These are phyloP conservation scores for Smittia sp. DNA, from an alignment of 2,888 invertebrate genomes.

Conservation along the genomic window DNA sequence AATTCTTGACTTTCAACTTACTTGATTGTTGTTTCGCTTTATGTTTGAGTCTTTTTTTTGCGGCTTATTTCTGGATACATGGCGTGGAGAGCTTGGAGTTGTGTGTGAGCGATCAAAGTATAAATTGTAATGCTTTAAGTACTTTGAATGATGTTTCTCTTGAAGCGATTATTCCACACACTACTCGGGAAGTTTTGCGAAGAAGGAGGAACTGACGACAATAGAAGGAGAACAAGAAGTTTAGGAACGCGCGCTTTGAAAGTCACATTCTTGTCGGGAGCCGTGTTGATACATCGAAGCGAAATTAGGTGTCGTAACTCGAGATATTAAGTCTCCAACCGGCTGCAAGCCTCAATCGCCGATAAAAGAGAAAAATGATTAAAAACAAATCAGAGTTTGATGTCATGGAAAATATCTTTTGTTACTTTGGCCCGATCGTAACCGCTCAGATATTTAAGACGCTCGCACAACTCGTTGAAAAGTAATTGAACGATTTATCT, in stretches of 20 bases:
- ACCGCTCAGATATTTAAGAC: too few species aligned
- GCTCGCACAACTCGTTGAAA: too few species aligned
- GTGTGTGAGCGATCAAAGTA: neutral
- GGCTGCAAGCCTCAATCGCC: too few species aligned
- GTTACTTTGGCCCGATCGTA: too few species aligned
- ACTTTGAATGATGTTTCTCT: neutral
- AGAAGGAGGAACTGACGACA: neutral
- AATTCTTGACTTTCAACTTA: slow-evolving; percentile 30
- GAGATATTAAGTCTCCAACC: too few species aligned
- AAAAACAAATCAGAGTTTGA: too few species aligned
- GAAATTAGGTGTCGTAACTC: too few species aligned
- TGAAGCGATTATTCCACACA: neutral
- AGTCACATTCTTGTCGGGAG: neutral
- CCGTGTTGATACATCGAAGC: neutral
- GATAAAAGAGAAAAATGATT: too few species aligned
- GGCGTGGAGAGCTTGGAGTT: neutral
- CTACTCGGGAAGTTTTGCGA: neutral
- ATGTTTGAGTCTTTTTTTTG: neutral
- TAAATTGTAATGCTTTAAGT: slow-evolving; percentile 2
- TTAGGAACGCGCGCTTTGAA: neutral
- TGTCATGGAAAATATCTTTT: too few species aligned
- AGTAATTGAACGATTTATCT: too few species aligned
- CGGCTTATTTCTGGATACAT: slow-evolving; percentile 6
- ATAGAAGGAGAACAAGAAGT: neutral
- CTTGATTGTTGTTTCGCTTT: slow-evolving; percentile 21